Evolutionary conservation across 1,140 invertebrate species (phyloP), one percentile per base, ranked within the genome.

Genomic region (Agrypnia vestita): DNA sequence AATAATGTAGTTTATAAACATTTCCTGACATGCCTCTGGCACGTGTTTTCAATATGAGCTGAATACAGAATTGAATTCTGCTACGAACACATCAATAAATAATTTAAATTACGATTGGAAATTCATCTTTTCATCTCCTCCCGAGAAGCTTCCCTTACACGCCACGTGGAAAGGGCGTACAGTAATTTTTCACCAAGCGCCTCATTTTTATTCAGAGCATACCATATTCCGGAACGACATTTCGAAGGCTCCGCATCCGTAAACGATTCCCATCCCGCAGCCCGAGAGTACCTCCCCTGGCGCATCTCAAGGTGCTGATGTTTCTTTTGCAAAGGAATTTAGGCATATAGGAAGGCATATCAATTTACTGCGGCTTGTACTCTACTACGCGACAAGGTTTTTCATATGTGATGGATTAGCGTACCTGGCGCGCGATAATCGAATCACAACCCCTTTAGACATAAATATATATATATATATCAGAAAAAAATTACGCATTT

Each of bases 141-240:
- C 43, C 64, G 35, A 6, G 56, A 35, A 12, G 11, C 21, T 12
- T 15, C 55, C 19, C 25, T 8, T 17, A 19, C 53, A 43, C 13
- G 67, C 59, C 76, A 53, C 46, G 25, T 35, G 80, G 55, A 53
- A 15, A 47, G 51, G 69, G 76, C 15, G 77, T 76, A 15, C 49
- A 80, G 79, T 83, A 79, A 83, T 83, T 83, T 83, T 83, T 83
- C 82, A 83, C 59, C 69, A 71, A 79, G 64, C 19, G 76, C 62
- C 82, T 83, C 82, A 83, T 83, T 83, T 83, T 83, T 83, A 83
- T 83, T 83, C 82, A 83, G 76, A 51, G 76, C 79, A 72, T 79
- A 79, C 74, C 79, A 83, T 79, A 83, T 80, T 83, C 80, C 72
- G 79, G 73, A 83, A 83, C 79, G 82, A 83, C 82, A 78, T 83